phyloP scores from a whole-genome alignment of 2,888 invertebrate species.

The Cynaeus angustus region DNA sequence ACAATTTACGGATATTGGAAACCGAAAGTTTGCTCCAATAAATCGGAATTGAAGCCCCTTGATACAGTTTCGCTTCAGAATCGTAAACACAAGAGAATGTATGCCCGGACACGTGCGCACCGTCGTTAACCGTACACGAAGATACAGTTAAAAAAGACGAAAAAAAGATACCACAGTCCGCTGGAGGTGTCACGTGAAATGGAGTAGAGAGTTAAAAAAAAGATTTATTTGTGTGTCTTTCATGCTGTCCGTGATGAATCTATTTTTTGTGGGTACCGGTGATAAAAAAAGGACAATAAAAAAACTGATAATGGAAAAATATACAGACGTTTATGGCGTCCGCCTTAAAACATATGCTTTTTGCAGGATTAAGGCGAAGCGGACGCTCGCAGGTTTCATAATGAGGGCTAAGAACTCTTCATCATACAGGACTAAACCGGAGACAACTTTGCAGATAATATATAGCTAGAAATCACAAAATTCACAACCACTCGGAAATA shows the following conservation, averaged over 20 bases:
- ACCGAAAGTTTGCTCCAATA: conserved; percentile 67
- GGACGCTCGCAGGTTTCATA: conserved; percentile 16
- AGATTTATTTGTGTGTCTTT: conserved; percentile 44
- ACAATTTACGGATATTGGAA: conserved; percentile 70
- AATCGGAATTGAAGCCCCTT: conserved; percentile 64
- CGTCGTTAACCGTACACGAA: conserved; percentile 48
- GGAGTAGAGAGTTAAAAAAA: conserved; percentile 43
- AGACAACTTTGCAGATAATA: conserved; percentile 3
- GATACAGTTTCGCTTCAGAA: conserved; percentile 62
- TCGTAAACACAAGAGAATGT: conserved; percentile 63
- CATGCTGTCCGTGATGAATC: conserved; percentile 44
- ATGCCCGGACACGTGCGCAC: conserved; percentile 61
- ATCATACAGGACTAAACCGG: not conserved
- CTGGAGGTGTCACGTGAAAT: conserved; percentile 48
- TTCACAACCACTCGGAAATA: not conserved
- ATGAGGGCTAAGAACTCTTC: conserved; percentile 25
- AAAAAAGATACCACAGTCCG: conserved; percentile 44
- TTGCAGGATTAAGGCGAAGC: conserved; percentile 18
- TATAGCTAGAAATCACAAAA: not conserved
- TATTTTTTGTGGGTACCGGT: conserved; percentile 28
- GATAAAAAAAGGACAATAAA: conserved; percentile 20
- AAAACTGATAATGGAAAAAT: conserved; percentile 45
- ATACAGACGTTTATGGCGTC: conserved; percentile 39
- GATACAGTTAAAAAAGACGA: conserved; percentile 49
- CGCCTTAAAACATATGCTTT: conserved; percentile 16